Evolutionary conservation across 2,113 vertebrate species (phyloP).

Genomic region (Paraplagusia blochii): DNA sequence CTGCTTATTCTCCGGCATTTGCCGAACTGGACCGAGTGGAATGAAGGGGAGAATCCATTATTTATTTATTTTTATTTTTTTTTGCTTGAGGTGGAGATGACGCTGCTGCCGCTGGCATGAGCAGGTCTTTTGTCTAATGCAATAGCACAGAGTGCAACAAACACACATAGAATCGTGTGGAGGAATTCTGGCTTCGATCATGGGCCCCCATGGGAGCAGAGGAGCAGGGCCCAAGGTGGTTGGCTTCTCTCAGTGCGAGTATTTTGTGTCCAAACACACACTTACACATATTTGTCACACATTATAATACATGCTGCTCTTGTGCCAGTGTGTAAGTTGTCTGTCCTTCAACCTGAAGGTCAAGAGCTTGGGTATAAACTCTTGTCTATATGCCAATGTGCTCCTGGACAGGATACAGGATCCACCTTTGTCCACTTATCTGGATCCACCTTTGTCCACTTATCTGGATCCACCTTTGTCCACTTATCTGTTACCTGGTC

Average conservation of each 20-base stretch:
- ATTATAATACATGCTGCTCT: constrained; percentile 1
- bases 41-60: constrained; percentile 56
- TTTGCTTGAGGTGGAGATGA: constrained; percentile 61
- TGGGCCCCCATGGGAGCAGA: constrained; percentile 63
- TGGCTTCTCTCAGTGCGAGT: constrained; percentile 64
- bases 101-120: constrained; percentile 72
- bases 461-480: no score
- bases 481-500: no score
- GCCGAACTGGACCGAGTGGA: constrained; percentile 62
- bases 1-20: constrained; percentile 4
- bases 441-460: no score
- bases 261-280: constrained; percentile 38
- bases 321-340: no score
- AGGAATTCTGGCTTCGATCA: constrained; percentile 77
- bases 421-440: no score
- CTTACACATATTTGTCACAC: constrained; percentile 25
- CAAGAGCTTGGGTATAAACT: no score
- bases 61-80: no score
- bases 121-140: constrained; percentile 75
- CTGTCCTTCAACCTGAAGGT: no score
- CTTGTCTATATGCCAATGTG: no score
- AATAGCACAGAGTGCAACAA: constrained; percentile 56
- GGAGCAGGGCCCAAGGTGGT: constrained; percentile 60
- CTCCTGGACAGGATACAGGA: no score
- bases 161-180: constrained; percentile 52